Evolutionary conservation across 1,140 invertebrate species (phyloP), one percentile per base, ranked within the genome.

Genomic region (Trachymyrmex cornetzi): DNA sequence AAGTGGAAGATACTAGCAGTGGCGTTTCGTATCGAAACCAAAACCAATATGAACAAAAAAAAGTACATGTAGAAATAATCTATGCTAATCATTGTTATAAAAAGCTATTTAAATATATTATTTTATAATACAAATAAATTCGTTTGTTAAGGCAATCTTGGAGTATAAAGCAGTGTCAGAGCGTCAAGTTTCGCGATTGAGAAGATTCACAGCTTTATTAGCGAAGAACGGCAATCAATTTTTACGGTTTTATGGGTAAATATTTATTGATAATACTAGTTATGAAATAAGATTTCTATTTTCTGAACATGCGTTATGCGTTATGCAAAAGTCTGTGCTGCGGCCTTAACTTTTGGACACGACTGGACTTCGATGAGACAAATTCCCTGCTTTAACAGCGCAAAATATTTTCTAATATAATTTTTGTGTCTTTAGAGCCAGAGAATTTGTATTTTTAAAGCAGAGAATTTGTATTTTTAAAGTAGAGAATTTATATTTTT

Each of bases 151-250:
- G 69, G 69, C 16, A 84, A 48, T 4, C 12, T 30, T 34, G 19
- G 14, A 61, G 7, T 22, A 22, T 24, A 50, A 34, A 61, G 3
- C 19, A 3, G 5, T n/a, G 24, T 1, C 38, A 12, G 0, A n/a
- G 69, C 12, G 11, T 50, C n/a, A 24, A 50, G 69, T 84, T 61
- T 61, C 80, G 9, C n/a, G 22, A 84, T 24, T 2, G 22, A 81
- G 0, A 34, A 90, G 27, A 14, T 79, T 50, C 12, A 63, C 95
- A 72, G 96, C 96, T 6, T 93, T 97, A 0, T 95, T 97, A 91
- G 96, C 96, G 9, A 97, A 97, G 92, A 97, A 97, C 88, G 92
- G 96, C 77, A 94, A 97, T 27, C 97, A 97, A 93, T 96, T 97
- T 64, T 90, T 96, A 0, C 95, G 97, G 82, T 96, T 97, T 95